Conservation (phyloP, 2,113 vertebrate genomes). For the Jaculus jaculus region DNA sequence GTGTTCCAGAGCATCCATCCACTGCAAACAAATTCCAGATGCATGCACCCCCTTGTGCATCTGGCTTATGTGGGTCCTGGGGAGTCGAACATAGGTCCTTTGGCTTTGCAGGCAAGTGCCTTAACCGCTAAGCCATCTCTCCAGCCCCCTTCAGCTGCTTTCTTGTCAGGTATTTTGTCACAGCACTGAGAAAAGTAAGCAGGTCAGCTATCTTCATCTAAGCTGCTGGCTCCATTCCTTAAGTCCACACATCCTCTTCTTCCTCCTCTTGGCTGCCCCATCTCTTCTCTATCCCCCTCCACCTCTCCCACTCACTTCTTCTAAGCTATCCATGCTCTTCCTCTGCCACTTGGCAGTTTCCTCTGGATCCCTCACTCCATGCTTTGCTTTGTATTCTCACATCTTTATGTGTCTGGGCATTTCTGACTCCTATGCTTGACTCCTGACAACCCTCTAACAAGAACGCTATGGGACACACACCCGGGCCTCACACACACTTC, state of each 20-base stretch:
- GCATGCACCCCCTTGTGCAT: too few species aligned
- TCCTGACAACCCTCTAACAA: background rate
- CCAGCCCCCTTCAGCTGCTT: too few species aligned
- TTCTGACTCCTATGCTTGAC: background rate
- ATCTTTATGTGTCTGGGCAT: too few species aligned
- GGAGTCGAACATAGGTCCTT: too few species aligned
- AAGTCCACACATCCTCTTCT: fast-evolving
- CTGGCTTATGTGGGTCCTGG: too few species aligned
- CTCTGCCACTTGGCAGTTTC: fast-evolving
- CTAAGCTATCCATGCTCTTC: background rate
- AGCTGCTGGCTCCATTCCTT: too few species aligned
- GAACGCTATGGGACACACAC: background rate
- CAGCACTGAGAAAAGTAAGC: background rate
- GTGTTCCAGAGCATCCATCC: too few species aligned
- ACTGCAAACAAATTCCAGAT: too few species aligned
- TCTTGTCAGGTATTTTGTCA: background rate
- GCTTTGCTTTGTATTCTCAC: background rate
- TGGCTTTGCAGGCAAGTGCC: too few species aligned
- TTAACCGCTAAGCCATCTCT: too few species aligned
- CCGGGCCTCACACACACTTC: background rate
- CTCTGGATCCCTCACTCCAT: background rate
- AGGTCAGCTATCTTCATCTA: background rate
- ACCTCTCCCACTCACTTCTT: too few species aligned
- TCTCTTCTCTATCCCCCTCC: background rate
- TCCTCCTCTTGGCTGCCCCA: background rate